Evolutionary conservation across 2,888 invertebrate genomes (phyloP).

Genomic region (Carabus problematicus): DNA sequence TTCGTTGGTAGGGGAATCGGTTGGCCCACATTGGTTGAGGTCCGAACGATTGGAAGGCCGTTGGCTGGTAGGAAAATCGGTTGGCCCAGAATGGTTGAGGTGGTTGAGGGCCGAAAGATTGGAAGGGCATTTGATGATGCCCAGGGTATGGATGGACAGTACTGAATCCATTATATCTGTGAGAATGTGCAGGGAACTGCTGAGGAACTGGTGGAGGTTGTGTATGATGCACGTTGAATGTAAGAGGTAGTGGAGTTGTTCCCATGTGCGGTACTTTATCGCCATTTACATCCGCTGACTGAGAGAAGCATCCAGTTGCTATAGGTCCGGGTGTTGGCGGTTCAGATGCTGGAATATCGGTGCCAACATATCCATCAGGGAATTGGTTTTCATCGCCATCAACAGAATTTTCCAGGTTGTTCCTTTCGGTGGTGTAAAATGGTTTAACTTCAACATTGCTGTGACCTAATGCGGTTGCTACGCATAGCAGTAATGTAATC

Average conservation of each 20-base stretch:
- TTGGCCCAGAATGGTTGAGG: too few relatives aligned
- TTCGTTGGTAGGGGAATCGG: too few relatives aligned
- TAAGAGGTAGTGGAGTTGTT: neutral
- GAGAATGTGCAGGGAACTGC: too few relatives aligned
- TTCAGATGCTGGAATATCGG: neutral
- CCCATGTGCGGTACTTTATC: neutral
- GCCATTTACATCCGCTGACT: neutral
- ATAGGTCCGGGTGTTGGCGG: neutral
- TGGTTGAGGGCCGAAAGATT: neutral
- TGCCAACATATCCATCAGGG: neutral
- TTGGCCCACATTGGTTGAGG: too few relatives aligned
- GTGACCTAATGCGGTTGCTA: neutral
- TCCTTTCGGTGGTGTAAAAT: neutral
- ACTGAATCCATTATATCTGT: too few relatives aligned
- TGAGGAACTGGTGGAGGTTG: neutral
- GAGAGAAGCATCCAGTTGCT: slow-evolving; percentile 7
- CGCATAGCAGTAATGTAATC: neutral
- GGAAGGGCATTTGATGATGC: neutral
- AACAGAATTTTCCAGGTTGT: neutral
- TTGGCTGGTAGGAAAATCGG: neutral
- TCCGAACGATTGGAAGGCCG: neutral
- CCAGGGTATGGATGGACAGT: too few relatives aligned
- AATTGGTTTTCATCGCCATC: neutral
- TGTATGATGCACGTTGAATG: neutral
- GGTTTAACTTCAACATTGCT: neutral